Evolutionary conservation across 2,113 vertebrate species (phyloP).

Genomic region (Rhizomys pruinosus): DNA sequence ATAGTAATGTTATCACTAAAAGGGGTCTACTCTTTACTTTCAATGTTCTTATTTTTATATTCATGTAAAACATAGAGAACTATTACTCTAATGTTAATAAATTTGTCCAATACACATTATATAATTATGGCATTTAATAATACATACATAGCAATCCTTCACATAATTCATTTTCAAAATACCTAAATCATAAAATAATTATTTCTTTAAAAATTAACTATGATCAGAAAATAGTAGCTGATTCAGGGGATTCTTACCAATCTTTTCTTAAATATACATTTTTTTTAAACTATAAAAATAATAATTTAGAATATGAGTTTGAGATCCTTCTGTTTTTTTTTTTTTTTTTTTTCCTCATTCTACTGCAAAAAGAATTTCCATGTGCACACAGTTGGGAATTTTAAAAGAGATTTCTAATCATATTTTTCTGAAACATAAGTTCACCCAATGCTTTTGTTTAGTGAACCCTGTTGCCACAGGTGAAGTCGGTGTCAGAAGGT

Average conservation of each 20-base stretch:
- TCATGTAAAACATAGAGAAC: no score
- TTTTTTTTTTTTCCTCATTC: slow-evolving; percentile 8
- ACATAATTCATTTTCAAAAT: neutral
- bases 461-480: neutral
- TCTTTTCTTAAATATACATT: neutral
- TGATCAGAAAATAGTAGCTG: neutral
- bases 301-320: neutral
- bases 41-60: no score
- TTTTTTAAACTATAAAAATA: neutral
- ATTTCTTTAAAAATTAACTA: neutral
- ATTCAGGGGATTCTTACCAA: neutral
- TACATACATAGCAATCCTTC: no score
- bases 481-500: neutral
- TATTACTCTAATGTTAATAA: no score
- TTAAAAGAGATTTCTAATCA: neutral
- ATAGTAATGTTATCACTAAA: neutral
- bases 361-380: neutral
- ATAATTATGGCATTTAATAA: neutral
- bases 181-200: neutral
- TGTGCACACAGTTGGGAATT: neutral
- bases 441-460: neutral
- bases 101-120: no score
- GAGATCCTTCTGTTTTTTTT: neutral
- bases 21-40: no score
- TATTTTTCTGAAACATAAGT: neutral